Base-by-base conservation (phyloP, 1,140 invertebrate species). In the Zaprionus taronus region DNA sequence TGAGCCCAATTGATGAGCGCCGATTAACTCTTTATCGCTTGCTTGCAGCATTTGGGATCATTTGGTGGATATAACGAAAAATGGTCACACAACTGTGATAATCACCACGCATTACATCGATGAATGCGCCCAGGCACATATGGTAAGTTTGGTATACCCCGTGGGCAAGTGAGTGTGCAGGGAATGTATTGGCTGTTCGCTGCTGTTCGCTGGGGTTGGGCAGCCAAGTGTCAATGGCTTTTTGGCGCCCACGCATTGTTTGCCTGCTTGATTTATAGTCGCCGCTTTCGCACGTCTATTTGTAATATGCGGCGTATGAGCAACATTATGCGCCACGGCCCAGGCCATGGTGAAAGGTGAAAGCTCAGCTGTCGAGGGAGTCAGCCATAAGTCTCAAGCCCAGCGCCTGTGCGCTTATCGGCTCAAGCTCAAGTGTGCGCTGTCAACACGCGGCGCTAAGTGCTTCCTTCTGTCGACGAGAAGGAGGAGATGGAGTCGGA, bases 61-160 rank as follows among this genome's bases (percentile, higher is more conserved):
- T 94, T 93, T 99, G 73, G 96, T 98, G 15, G 95, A 97, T 12
- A 96, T 99, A 41, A 97, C 97, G 0, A 96, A 96, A 91, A 96
- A 95, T 80, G 95, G 96, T n/a, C 95, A 95, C 71, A 98, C 96
- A 22, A 99, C 98, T 11, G 97, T 99, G 38, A 98, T 99, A 69
- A 98, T 99, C 67, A 99, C 98, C 1, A 99, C 98, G 12, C 98
- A 99, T 94, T 99, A 99, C 90, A 99, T 99, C 70, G 98, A 99
- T 92, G 98, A 99, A 93, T 98, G 98, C 2, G 95, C 97, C 73
- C 97, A 99, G 93, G 98, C 98, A 12, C 94, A 95, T 86, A 95
- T 96, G 81, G 95, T 96, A 94, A 95, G 94, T 95, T 83, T 11
- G 11, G 22, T 1, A 51, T 51, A 51, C 47, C 20, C 47, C 20